These are phyloP conservation scores for Melanotaenia pygmaea DNA, from an alignment of 2,797 vertebrate genomes.

Conservation along the genomic window DNA sequence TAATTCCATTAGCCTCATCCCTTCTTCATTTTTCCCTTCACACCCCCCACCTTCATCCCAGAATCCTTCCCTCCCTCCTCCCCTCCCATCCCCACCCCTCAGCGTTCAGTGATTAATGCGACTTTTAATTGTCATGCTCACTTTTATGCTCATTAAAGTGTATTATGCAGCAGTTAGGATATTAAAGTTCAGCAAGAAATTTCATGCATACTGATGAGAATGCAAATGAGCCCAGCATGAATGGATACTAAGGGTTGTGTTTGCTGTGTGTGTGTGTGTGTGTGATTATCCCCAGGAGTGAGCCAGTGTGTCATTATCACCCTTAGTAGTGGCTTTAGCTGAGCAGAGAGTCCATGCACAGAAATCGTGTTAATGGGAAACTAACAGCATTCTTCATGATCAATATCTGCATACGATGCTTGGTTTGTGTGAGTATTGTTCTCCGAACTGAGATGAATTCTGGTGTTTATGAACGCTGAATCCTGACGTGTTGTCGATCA, in stretches of 20 bases:
- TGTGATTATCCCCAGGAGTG: conserved; percentile 80
- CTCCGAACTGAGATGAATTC: not conserved
- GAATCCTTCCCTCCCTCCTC: conserved; percentile 35
- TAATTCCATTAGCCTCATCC: conserved; percentile 12
- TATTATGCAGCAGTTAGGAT: conserved; percentile 88
- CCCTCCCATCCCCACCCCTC: conserved; percentile 63
- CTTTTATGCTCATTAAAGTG: conserved; percentile 88
- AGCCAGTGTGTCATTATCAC: conserved; percentile 81
- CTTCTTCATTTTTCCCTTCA: conserved; percentile 46
- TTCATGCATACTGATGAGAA: conserved; percentile 91
- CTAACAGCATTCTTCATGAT: conserved; percentile 45
- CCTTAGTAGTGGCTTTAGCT: conserved; percentile 63
- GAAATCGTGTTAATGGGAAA: conserved; percentile 67
- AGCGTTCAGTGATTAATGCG: conserved; percentile 89
- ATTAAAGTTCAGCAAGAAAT: conserved; percentile 91
- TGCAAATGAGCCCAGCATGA: conserved; percentile 86
- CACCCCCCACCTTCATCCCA: not conserved
- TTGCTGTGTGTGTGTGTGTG: conserved; percentile 40
- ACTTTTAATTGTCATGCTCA: conserved; percentile 89
- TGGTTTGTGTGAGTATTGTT: conserved; percentile 12
- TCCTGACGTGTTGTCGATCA: no score
- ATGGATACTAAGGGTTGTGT: conserved; percentile 77
- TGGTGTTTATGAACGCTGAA: not conserved
- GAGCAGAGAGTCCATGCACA: conserved; percentile 66
- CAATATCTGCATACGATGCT: conserved; percentile 37